phyloP scores from a whole-genome alignment of 53 echinoderm and acorn worm species.

The Mesocentrotus franciscanus region DNA sequence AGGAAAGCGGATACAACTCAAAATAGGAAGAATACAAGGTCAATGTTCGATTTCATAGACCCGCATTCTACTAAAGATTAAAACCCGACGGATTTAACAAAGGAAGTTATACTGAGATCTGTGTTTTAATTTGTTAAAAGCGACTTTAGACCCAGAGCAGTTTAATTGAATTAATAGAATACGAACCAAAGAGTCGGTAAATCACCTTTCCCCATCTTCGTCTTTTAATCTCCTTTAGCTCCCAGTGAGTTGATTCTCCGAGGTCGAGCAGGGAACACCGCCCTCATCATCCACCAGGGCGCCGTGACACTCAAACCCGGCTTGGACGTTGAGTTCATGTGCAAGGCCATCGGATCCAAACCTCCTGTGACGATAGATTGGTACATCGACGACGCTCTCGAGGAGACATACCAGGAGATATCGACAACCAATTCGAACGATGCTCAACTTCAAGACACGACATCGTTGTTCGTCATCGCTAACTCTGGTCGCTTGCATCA shows the following conservation, averaged over 20 bases:
- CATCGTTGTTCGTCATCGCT: not conserved
- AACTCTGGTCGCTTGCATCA: not conserved
- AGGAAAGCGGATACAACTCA: too few relatives aligned
- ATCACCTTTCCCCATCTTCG: not conserved
- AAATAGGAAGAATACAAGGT: too few relatives aligned
- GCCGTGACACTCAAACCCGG: not conserved
- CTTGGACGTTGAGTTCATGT: not conserved
- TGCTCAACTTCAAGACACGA: not conserved
- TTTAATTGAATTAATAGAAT: too few relatives aligned
- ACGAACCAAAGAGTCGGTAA: too few relatives aligned
- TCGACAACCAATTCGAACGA: not conserved
- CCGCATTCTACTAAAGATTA: too few relatives aligned
- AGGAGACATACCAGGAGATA: not conserved
- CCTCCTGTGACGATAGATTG: conserved; percentile 63
- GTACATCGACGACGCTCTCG: conserved; percentile 19
- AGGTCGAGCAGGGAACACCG: not conserved
- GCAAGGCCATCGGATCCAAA: conserved; percentile 49
- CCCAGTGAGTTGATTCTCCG: not conserved
- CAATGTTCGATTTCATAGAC: too few relatives aligned
- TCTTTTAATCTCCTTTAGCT: not conserved
- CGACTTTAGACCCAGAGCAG: too few relatives aligned
- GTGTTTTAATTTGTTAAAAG: too few relatives aligned
- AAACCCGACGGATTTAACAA: too few relatives aligned
- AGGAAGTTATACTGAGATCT: too few relatives aligned
- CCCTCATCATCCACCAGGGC: not conserved